Percentiles rank a stretch among this genome's conserved stretches.
These are phyloP conservation scores for Trichechus manatus DNA, from an alignment of 2,113 vertebrate genomes.

Conservation along the genomic window DNA sequence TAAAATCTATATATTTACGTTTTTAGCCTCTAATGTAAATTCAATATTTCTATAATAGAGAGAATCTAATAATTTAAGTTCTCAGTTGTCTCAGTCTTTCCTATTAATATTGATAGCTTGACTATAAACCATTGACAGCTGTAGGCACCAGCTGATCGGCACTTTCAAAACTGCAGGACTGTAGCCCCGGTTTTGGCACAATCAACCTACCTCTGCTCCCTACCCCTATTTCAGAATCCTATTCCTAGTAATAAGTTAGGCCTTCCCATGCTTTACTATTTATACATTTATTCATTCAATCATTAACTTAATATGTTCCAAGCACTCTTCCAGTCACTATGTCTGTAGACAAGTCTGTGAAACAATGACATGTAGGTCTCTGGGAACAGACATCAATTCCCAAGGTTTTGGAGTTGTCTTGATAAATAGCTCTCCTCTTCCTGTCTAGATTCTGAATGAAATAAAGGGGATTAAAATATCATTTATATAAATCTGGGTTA, in stretches of 20 bases:
- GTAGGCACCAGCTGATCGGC: background rate
- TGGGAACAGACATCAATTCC: background rate
- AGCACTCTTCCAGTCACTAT: background rate
- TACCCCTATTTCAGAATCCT: background rate
- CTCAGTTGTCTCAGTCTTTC: background rate
- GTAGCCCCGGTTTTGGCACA: background rate
- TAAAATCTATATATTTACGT: background rate
- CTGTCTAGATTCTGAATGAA: slow-evolving; percentile 23
- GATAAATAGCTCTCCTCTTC: slow-evolving; percentile 11
- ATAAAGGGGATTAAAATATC: background rate
- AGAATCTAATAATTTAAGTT: background rate
- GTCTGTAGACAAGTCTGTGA: background rate
- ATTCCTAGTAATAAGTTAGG: background rate
- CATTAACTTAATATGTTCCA: background rate
- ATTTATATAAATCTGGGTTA: background rate
- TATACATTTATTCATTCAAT: background rate
- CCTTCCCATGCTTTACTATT: background rate
- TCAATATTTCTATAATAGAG: background rate
- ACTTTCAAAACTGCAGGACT: background rate
- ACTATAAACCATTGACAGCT: background rate
- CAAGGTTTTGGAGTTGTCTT: background rate
- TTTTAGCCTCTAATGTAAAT: background rate
- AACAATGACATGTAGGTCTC: background rate
- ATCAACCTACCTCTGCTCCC: background rate
- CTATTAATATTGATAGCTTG: slow-evolving; percentile 5